A percentile compares a stretch with the other conserved stretches of the same genome.
phyloP scores from a whole-genome alignment of 1,140 invertebrate species.

The Harpegnathos saltator region DNA sequence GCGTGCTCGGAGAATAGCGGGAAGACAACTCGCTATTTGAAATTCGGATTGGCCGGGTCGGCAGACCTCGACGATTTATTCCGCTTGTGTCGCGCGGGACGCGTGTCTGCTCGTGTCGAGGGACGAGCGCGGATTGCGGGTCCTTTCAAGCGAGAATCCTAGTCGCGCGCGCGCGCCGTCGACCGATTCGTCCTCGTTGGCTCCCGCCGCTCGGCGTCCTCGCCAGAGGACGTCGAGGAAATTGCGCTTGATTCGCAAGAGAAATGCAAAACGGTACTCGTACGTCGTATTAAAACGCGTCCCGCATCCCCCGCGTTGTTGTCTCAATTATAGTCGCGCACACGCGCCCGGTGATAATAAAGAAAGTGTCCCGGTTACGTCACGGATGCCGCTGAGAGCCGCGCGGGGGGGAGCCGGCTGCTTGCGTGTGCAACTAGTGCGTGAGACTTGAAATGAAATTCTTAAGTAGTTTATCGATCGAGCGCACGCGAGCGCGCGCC shows the following conservation, averaged over 20 bases:
- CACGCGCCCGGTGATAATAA: slow-evolving; percentile 41
- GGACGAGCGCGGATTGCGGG: not conserved
- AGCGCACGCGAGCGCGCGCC: not conserved
- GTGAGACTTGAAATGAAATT: slow-evolving; percentile 46
- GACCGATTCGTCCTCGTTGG: not conserved
- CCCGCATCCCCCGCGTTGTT: not conserved
- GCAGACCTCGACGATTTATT: not conserved
- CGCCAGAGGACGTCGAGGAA: not conserved
- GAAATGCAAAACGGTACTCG: not conserved
- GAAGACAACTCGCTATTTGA: slow-evolving; percentile 61
- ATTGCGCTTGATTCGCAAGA: not conserved
- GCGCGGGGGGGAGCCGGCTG: not conserved
- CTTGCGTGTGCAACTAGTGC: slow-evolving; percentile 60
- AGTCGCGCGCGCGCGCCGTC: not conserved
- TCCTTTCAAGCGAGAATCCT: slow-evolving; percentile 13
- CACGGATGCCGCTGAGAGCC: slow-evolving; percentile 42
- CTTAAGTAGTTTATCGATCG: slow-evolving; percentile 44
- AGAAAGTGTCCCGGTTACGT: slow-evolving; percentile 50
- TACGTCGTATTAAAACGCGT: not conserved
- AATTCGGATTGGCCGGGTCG: slow-evolving; percentile 73
- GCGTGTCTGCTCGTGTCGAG: not conserved
- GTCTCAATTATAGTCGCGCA: slow-evolving; percentile 16
- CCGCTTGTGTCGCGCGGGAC: not conserved
- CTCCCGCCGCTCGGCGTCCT: too few species aligned
- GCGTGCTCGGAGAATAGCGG: slow-evolving; percentile 21